Percentiles rank a stretch among this genome's conserved stretches.
Conservation (phyloP, 2,888 invertebrate genomes). For the Eristalinus sepulchralis region DNA sequence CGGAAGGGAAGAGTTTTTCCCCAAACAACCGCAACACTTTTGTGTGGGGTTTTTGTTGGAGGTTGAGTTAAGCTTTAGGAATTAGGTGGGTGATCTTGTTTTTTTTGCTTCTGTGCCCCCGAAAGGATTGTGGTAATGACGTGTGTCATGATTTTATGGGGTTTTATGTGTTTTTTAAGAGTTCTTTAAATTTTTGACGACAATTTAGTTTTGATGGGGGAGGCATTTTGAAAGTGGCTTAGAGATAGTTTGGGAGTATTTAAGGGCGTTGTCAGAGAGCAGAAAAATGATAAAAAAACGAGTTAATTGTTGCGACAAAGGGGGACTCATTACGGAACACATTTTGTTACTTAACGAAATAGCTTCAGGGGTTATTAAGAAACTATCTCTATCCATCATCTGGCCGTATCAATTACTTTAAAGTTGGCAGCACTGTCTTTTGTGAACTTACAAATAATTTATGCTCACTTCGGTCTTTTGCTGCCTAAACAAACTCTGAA, state of each 20-base stretch:
- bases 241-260: background rate
- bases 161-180: background rate
- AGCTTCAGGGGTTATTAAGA: no score
- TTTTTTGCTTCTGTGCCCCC: background rate
- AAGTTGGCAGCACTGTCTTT: no score
- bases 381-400: no score
- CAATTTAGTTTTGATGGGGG: background rate
- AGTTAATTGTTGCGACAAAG: no score
- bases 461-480: no score
- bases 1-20: background rate
- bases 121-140: background rate
- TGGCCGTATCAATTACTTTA: no score
- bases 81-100: background rate
- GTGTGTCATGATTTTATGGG: background rate
- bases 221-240: background rate
- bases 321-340: no score
- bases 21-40: slow-evolving; percentile 33
- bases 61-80: background rate
- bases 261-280: background rate
- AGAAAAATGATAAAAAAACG: no score
- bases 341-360: no score
- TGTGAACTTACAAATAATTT: no score
- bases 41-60: background rate
- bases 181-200: background rate
- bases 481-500: no score